Base-by-base conservation (phyloP, 1,140 invertebrate species). In the Trinorchestia longiramus region DNA sequence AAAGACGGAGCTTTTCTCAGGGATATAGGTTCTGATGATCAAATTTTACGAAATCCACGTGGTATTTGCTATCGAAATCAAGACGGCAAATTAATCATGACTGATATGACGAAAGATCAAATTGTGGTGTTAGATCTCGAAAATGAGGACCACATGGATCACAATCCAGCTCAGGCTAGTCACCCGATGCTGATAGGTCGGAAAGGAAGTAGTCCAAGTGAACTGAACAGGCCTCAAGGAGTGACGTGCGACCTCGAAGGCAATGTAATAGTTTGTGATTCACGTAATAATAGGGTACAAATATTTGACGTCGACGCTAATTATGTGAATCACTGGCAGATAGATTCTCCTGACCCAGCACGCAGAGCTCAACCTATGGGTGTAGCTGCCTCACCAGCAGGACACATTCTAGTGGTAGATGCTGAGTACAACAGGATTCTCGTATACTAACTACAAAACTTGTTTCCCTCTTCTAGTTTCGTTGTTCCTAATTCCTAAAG, bases 31-130 rank as follows among this genome's bases (percentile, higher is more conserved):
- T 99, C 99, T 97, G 99, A 99, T 97, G 98, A 98, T 62, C 97
- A 98, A 40, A 98, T 98, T 97, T 98, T 98, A 97, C 99, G 98
- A 97, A 98, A 98, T 88, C 99, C 99, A 0, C 98, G 99, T 92
- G 99, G 99, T 19, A 98, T 99, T 6, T 98, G 98, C 97, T 99
- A 99, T 97, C 98, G 98, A 95, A 98, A 98, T 0, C 98, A 98
- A 42, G 99, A 97, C 96, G 96, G 97, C 87, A 98, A 94, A 94
- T 0, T 99, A 41, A 98, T 99, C 53, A 98, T 99, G 19, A 99
- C 99, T 0, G 99, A 99, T 97, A 99, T 99, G 97, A 99, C 99
- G 97, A 99, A 99, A 97, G 99, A 99, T 97, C 98, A 98, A 19
- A 97, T 99, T 43, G 97, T 99, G 43, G 98, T 98, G 95, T 98